Percentiles rank a stretch among this genome's conserved stretches.
Evolutionary conservation across 2,113 vertebrate species (phyloP).

Genomic region (Sinocyclocheilus rhinocerous): DNA sequence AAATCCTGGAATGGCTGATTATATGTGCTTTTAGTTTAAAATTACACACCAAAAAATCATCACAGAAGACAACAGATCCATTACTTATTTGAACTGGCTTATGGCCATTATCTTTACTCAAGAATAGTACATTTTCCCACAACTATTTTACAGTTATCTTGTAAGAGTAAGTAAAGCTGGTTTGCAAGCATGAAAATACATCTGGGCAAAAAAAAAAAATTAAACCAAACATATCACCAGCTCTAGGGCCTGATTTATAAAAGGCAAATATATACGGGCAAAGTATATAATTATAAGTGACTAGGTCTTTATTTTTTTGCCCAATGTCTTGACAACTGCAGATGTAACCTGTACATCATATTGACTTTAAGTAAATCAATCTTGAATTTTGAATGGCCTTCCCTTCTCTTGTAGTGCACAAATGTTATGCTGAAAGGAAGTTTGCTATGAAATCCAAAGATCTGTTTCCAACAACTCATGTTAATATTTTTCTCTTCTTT

Average conservation of each 20-base stretch:
- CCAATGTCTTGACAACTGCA: not conserved
- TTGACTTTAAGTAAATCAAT: not conserved
- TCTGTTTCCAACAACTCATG: not conserved
- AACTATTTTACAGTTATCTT: conserved; percentile 81
- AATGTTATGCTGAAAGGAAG: not conserved
- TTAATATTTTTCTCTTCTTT: not conserved
- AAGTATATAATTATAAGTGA: not conserved
- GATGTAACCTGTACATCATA: not conserved
- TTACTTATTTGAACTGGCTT: conserved; percentile 66
- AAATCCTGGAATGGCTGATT: conserved; percentile 79
- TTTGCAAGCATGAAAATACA: conserved; percentile 68
- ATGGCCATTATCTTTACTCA: conserved; percentile 66
- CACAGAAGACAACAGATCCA: conserved; percentile 70
- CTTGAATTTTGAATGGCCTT: not conserved
- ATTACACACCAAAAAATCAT: conserved; percentile 68
- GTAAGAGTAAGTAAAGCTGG: conserved; percentile 71
- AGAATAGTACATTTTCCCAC: conserved; percentile 73
- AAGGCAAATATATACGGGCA: not conserved
- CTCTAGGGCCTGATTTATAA: not conserved
- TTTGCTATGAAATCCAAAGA: not conserved
- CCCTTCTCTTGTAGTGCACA: not conserved
- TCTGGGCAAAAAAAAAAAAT: conserved; percentile 21
- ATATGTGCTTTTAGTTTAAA: conserved; percentile 81
- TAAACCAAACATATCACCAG: conserved; percentile 2
- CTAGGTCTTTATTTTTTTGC: not conserved